Evolutionary conservation across 2,888 invertebrate genomes (phyloP).

Genomic region (Athalia rosae): DNA sequence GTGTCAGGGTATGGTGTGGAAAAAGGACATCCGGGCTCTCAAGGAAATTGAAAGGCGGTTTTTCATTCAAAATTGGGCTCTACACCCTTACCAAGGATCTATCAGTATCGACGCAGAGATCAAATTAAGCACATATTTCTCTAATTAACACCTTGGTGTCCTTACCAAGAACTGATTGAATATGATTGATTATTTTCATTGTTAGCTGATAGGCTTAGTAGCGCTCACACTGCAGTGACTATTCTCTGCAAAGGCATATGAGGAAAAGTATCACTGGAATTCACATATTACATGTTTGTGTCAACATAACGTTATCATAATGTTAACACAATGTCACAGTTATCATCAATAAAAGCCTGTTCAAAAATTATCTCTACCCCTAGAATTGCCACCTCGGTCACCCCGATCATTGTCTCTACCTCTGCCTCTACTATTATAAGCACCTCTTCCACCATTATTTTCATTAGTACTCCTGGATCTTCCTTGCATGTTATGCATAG

Average conservation of each 20-base stretch:
- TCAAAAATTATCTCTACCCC: conserved; percentile 66
- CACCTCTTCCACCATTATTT: conserved; percentile 60
- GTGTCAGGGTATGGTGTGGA: no score
- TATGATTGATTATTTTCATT: conserved; percentile 27
- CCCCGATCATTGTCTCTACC: conserved; percentile 63
- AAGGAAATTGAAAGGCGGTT: no score
- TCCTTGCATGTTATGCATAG: conserved; percentile 57
- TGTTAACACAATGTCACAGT: conserved; percentile 31
- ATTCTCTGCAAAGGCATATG: neutral
- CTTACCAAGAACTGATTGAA: neutral
- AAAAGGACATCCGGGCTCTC: no score
- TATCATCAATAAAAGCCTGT: conserved; percentile 40
- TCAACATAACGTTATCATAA: neutral
- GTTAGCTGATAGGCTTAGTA: neutral
- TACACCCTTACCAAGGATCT: no score
- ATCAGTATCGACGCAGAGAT: neutral
- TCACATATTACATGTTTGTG: conserved; percentile 6
- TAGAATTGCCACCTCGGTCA: conserved; percentile 55
- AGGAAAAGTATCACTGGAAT: conserved; percentile 10
- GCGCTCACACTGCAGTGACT: conserved; percentile 1
- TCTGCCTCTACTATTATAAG: conserved; percentile 63
- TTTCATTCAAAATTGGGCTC: no score
- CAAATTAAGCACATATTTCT: neutral
- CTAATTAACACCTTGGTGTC: neutral
- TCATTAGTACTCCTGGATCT: conserved; percentile 60